These are phyloP conservation scores for Alectura lathami DNA, from an alignment of 2,113 vertebrate genomes.

Conservation along the genomic window DNA sequence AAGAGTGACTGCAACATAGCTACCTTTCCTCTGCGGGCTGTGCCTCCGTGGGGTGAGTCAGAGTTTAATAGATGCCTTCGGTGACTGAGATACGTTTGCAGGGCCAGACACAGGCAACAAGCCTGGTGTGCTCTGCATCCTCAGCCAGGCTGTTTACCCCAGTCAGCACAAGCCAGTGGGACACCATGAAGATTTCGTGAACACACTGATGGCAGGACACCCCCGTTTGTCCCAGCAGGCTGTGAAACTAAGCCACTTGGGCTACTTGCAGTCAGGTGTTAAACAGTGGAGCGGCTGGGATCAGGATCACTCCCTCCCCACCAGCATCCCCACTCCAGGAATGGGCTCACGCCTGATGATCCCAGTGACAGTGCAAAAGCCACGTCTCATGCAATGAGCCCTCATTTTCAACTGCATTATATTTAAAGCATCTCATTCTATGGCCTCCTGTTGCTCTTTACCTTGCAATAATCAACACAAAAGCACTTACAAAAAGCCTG, in stretches of 20 bases:
- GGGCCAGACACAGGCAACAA: not conserved
- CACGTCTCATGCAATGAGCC: not conserved
- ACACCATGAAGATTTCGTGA: not conserved
- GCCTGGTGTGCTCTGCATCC: not conserved
- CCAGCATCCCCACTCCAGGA: not conserved
- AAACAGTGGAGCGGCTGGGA: too few relatives aligned
- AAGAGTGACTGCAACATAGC: not conserved
- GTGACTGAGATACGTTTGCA: not conserved
- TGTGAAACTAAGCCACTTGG: not conserved
- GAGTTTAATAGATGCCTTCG: not conserved
- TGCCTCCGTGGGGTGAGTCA: not conserved
- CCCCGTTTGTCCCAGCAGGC: not conserved
- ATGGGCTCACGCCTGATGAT: accelerated
- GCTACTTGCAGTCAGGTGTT: not conserved
- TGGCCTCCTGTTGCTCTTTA: not conserved
- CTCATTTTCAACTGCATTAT: not conserved
- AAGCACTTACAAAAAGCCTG: not conserved
- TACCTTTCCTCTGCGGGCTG: not conserved
- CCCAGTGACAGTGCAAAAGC: not conserved
- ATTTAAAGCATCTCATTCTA: not conserved
- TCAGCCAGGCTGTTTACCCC: not conserved
- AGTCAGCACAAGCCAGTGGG: not conserved
- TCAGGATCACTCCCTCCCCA: not conserved
- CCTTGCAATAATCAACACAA: not conserved
- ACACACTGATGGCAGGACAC: too few relatives aligned